Conservation (phyloP, 1,140 invertebrate species). For the Adoxophyes honmai region DNA sequence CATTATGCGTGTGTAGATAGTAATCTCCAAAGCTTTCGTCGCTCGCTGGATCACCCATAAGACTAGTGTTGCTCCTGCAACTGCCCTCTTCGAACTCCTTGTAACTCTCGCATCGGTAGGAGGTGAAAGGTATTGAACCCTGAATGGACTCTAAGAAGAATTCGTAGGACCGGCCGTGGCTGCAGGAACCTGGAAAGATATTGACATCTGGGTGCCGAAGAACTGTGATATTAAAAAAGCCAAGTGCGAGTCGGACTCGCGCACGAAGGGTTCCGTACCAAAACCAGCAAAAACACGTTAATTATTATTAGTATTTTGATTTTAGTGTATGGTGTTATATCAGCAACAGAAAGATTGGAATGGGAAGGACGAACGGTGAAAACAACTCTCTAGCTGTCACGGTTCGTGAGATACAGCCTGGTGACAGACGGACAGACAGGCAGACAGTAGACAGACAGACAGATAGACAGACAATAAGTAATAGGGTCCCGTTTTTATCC, state of each 20-base stretch:
- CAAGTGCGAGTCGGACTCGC: neutral
- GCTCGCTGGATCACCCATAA: constrained; percentile 80
- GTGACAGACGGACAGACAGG: too few relatives aligned
- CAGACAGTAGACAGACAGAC: too few relatives aligned
- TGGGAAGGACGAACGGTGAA: too few relatives aligned
- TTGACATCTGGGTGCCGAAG: neutral
- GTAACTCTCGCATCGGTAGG: constrained; percentile 79
- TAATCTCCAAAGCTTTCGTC: constrained; percentile 77
- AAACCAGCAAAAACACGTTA: too few relatives aligned
- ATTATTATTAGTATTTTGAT: too few relatives aligned
- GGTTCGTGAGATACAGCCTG: too few relatives aligned
- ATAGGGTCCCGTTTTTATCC: too few relatives aligned
- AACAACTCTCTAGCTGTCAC: too few relatives aligned
- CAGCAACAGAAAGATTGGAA: too few relatives aligned
- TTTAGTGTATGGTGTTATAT: too few relatives aligned
- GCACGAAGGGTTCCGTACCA: too few relatives aligned
- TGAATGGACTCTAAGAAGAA: constrained; percentile 85
- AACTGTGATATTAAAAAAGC: neutral
- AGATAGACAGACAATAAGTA: too few relatives aligned
- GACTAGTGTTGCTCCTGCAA: constrained; percentile 70
- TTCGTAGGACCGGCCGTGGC: constrained; percentile 82
- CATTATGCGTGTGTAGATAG: constrained; percentile 79
- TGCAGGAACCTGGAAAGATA: constrained; percentile 81
- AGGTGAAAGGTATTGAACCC: constrained; percentile 76
- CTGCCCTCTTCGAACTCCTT: constrained; percentile 76